Base-by-base conservation (phyloP, 1,140 invertebrate species). In the Bombus fervidus region DNA sequence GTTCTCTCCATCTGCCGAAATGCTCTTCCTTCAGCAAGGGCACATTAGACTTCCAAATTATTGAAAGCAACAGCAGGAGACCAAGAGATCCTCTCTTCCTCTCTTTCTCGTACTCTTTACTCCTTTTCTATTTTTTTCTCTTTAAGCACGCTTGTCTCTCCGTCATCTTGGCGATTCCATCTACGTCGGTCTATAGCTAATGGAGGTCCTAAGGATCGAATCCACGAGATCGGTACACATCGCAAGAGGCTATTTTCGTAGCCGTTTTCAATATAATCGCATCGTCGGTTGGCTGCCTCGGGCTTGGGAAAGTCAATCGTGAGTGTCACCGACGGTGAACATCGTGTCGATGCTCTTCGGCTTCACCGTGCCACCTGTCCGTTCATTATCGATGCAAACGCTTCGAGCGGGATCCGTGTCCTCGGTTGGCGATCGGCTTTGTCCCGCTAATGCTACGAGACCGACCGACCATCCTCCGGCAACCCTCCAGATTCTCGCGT, bases 11-110 rank as follows among this genome's bases (percentile, higher is more conserved):
- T 66, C 62, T 18, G 15, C 28, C 57, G 75, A 62, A 87, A 87
- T 37, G 81, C 64, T 84, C 80, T 73, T n/a, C 83, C 53, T 47
- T 59, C 85, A 74, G 69, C 59, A 64, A 78, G 83, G 77, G 66
- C 76, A 71, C 86, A 94, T 93, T 93, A 93, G 92, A 93, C 92
- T 94, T 87, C 87, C 93, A 94, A 94, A 94, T 94, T 93, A 94
- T 94, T 92, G 90, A 93, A 91, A 93, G 91, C 92, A 93, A 93
- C 91, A 92, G 81, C 86, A 31, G 53, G 47, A 53, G 79, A 39
- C 57, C 31, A 57, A 80, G 47, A 64, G 72, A 74, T 68, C 64
- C 18, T 62, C n/a, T 28, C 37, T 5, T 53, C 12, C 43, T 62
- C 62, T 69, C 12, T 37, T 22, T 53, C 47, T 53, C 47, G 0